These are phyloP conservation scores for Molossus molossus DNA, from an alignment of 2,797 vertebrate genomes.

Conservation along the genomic window DNA sequence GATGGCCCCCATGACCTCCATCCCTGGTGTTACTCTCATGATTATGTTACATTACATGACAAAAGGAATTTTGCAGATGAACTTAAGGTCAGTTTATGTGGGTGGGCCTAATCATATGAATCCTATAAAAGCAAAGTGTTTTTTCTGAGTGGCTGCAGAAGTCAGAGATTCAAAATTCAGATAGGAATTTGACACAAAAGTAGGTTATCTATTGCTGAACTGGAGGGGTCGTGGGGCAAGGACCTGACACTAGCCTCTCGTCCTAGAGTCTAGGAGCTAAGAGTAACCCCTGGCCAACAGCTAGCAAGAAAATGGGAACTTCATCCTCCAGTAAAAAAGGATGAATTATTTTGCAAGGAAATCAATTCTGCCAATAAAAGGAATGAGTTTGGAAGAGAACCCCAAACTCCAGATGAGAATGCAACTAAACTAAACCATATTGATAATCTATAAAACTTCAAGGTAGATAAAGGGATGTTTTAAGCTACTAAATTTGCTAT, in stretches of 20 bases:
- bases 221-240: neutral
- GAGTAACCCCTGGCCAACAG: neutral
- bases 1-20: neutral
- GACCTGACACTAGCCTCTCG: neutral
- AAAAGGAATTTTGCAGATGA: neutral
- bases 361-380: neutral
- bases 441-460: neutral
- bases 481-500: neutral
- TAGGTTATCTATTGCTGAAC: neutral
- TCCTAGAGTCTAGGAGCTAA: neutral
- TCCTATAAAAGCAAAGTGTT: neutral
- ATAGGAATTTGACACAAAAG: neutral
- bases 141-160: neutral
- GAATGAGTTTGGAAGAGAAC: neutral
- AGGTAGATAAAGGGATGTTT: neutral
- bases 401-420: neutral
- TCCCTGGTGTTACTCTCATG: neutral
- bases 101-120: neutral
- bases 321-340: neutral
- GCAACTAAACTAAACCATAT: neutral
- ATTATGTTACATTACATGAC: neutral
- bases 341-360: neutral
- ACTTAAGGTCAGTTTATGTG: neutral
- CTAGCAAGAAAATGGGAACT: neutral
- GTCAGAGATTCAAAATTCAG: neutral